Evolutionary conservation across 2,797 vertebrate species (phyloP).

Genomic region (Fundulus diaphanus): DNA sequence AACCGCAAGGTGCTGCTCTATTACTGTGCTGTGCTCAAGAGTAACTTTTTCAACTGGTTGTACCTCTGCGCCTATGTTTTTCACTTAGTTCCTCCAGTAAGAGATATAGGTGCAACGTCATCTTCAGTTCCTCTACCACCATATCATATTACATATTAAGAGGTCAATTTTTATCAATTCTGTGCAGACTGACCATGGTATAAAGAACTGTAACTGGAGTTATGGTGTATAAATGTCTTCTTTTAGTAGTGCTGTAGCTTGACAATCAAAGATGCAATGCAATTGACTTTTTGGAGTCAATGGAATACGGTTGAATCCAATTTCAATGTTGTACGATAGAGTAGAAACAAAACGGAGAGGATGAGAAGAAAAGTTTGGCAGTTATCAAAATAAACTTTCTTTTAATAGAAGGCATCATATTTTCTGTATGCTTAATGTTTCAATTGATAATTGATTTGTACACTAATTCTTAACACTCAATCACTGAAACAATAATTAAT

Average conservation of each 20-base stretch:
- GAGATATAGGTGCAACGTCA: not conserved
- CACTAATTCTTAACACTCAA: too few relatives aligned
- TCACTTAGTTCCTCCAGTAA: not conserved
- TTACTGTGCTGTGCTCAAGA: not conserved
- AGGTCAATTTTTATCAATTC: not conserved
- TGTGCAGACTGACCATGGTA: not conserved
- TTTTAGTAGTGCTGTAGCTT: not conserved
- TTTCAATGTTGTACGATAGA: not conserved
- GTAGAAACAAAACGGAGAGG: not conserved
- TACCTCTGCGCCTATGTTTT: not conserved
- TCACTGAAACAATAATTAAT: not conserved
- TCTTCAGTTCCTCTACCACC: not conserved
- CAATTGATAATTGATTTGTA: not conserved
- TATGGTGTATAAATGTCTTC: not conserved
- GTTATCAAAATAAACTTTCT: not conserved
- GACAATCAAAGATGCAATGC: not conserved
- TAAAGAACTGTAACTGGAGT: too few relatives aligned
- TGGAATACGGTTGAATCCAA: not conserved
- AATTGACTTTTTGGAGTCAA: not conserved
- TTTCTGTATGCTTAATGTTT: not conserved
- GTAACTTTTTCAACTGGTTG: not conserved
- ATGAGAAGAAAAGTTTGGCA: not conserved
- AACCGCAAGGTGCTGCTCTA: conserved; percentile 10
- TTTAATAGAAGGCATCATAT: not conserved
- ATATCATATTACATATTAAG: not conserved